These are phyloP conservation scores for Drosophila hydei DNA, from an alignment of 1,140 invertebrate genomes.

Conservation along the genomic window DNA sequence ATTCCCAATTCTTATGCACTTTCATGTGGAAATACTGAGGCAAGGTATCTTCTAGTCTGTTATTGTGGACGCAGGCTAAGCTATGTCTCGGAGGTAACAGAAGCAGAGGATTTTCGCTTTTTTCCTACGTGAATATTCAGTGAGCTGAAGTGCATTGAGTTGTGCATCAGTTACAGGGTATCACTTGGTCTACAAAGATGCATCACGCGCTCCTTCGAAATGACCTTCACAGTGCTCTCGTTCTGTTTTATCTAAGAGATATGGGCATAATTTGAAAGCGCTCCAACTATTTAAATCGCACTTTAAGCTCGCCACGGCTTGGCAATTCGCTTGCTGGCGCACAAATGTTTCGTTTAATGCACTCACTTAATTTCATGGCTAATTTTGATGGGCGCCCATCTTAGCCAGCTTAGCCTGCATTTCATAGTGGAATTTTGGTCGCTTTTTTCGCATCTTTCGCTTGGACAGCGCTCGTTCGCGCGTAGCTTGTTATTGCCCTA, in stretches of 20 bases:
- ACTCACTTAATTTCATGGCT: conserved; percentile 31
- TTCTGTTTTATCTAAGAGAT: not conserved
- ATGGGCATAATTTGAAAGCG: not conserved
- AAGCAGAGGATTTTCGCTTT: too few relatives aligned
- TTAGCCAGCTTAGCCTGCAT: conserved; percentile 3
- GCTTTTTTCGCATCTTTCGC: conserved; percentile 58
- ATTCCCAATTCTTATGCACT: too few relatives aligned
- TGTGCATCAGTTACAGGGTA: not conserved
- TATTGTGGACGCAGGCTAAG: too few relatives aligned
- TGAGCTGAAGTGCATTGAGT: too few relatives aligned
- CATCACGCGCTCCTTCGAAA: not conserved
- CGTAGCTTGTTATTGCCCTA: conserved; percentile 67
- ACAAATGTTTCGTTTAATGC: conserved; percentile 49
- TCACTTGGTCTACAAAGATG: not conserved
- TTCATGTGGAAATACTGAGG: too few relatives aligned
- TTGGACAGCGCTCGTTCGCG: conserved; percentile 65
- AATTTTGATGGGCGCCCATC: conserved; percentile 39
- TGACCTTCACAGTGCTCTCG: not conserved
- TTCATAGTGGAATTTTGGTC: too few relatives aligned
- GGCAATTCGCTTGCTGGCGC: not conserved
- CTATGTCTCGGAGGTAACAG: too few relatives aligned
- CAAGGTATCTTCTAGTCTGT: not conserved
- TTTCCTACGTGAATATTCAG: too few relatives aligned
- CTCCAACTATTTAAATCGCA: conserved; percentile 4
- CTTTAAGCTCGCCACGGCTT: not conserved